A percentile compares a stretch with the other conserved stretches of the same genome.
Evolutionary conservation across 2,113 vertebrate genomes (phyloP).

Genomic region (Nettapus auritus): DNA sequence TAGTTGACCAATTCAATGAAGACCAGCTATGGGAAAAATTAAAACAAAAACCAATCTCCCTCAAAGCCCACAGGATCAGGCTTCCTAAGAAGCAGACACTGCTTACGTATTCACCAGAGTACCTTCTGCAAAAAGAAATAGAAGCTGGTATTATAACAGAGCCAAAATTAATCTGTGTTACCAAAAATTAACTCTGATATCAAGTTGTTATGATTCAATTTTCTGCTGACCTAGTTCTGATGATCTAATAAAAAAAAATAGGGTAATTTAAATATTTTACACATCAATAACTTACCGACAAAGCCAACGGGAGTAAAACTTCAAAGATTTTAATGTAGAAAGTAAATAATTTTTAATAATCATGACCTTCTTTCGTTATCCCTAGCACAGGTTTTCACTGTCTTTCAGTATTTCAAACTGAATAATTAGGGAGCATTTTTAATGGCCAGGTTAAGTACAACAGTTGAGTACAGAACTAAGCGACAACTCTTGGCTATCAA

Average conservation of each 20-base stretch:
- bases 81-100: neutral
- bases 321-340: neutral
- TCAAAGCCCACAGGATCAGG: neutral
- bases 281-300: conserved; percentile 13
- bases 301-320: neutral
- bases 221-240: conserved; percentile 47
- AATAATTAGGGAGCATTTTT: neutral
- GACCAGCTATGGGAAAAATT: neutral
- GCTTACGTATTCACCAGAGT: neutral
- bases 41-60: neutral
- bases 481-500: neutral
- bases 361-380: neutral
- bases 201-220: conserved; percentile 20
- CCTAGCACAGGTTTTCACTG: neutral
- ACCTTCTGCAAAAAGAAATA: neutral
- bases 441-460: neutral
- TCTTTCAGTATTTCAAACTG: neutral
- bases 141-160: neutral
- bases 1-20: neutral
- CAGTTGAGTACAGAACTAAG: neutral
- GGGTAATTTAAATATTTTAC: conserved; percentile 22
- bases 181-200: conserved; percentile 22
- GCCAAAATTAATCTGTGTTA: conserved; percentile 22
- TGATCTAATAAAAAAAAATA: neutral
- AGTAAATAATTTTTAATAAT: conserved; percentile 12